Evolutionary conservation across 1,140 invertebrate genomes (phyloP).

Genomic region (Sinonovacula constricta): DNA sequence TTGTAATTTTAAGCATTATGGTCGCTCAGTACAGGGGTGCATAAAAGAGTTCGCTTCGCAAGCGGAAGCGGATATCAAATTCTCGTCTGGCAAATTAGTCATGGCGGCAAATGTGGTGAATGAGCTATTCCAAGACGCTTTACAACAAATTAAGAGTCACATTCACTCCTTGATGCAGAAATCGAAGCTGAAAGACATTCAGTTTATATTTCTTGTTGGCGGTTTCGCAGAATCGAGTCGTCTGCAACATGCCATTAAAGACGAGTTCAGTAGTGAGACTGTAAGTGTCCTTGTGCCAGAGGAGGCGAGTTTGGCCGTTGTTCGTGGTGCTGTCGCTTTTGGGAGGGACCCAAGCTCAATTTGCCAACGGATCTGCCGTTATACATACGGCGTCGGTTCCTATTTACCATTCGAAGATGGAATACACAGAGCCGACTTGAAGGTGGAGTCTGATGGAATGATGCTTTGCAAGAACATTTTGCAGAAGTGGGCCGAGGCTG

Average conservation of each 20-base stretch:
- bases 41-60: constrained; percentile 67
- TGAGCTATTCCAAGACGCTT: constrained; percentile 67
- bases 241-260: constrained; percentile 80
- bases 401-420: constrained; percentile 81
- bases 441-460: constrained; percentile 80
- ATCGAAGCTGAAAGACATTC: constrained; percentile 75
- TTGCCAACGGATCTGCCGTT: constrained; percentile 80
- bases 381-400: constrained; percentile 83
- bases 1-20: constrained; percentile 72
- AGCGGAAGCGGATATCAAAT: constrained; percentile 64
- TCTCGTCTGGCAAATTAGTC: constrained; percentile 73
- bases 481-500: constrained; percentile 81
- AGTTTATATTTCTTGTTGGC: constrained; percentile 82
- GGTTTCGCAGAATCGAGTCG: constrained; percentile 82
- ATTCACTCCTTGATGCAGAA: constrained; percentile 66
- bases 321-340: constrained; percentile 81
- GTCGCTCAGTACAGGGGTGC: constrained; percentile 67
- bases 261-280: constrained; percentile 77
- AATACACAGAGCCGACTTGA: constrained; percentile 81
- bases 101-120: constrained; percentile 67
- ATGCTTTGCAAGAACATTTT: constrained; percentile 83
- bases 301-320: constrained; percentile 74
- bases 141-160: constrained; percentile 72
- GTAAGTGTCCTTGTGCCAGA: constrained; percentile 82
- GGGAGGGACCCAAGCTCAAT: constrained; percentile 82